Base-by-base conservation (phyloP, 64 coral and sea anemone species). In the Porites lutea region DNA sequence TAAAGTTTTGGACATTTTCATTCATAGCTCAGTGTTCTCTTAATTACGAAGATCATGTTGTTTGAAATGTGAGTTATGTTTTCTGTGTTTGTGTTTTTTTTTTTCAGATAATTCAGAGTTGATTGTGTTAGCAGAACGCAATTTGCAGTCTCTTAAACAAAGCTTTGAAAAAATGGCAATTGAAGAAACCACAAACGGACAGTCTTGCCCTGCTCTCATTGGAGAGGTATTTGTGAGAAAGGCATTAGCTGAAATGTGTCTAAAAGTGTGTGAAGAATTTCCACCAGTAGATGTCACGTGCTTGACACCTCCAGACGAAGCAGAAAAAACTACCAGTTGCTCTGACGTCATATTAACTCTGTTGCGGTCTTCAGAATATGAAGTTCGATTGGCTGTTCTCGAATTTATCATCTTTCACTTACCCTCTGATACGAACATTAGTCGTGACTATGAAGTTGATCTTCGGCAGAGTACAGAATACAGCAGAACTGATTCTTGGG, bases 341-440 rank as follows among this genome's bases (percentile, higher is more conserved):
- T 73, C 48, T 58, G 86, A 92, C 11, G 90, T 92, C 3, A 78
- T 86, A 8, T 20, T 50, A 66, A 14, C 23, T 61, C 81, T 92
- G 0, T n/a, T 92, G 7, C 50, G 51, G 14, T 92, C 90, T 21
- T 73, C 19, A 37, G 90, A 92, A 63, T 86, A 86, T 57, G 90
- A 92, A 85, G 90, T 92, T 3, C 90, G 90, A 72, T 58, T 84
- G 19, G 79, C 49, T 83, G 71, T 82, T 46, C 90, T 92, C 8
- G 68, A 86, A 61, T 79, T 81, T 70, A 15, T 90, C 46, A 43
- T 59, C 27, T 54, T 78, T 21, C 65, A 59, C 11, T 61, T 87
- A 3, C 52, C 68, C 6, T 74, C 66, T 65, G 58, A 46, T 0
- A 18, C 14, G 47, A 23, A 63, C 44, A 70, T 43, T n/a, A 57